Base-by-base conservation (phyloP, 1,140 invertebrate species). In the Drosophila carrolli region DNA sequence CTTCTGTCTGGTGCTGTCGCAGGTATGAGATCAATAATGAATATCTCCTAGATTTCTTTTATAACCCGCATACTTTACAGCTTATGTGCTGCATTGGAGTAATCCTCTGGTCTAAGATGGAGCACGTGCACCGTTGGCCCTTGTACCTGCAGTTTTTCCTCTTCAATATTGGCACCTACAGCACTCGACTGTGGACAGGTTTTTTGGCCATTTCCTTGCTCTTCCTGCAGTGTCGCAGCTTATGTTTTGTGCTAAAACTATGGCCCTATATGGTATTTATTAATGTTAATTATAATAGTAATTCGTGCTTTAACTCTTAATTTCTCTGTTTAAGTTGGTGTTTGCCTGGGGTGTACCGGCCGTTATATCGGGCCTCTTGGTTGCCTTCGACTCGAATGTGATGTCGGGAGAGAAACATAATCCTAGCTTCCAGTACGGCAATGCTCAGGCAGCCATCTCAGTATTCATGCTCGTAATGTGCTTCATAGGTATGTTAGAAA, bases 401-500 rank as follows among this genome's bases (percentile, higher is more conserved):
- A 85, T 93, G 46, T 89, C 93, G 4, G 91, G 92, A 27, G 93
- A 95, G 54, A 94, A 95, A 57, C 93, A 93, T 72, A 96, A 96
- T 93, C 96, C 96, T 6, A 96, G 96, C 93, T 97, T 97, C 92
- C 96, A 97, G 78, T 96, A 97, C 91, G 96, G 97, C 1, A 93
- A 93, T 78, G 93, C 94, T 38, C 96, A 97, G 93, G 95, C 95
- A 1, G 94, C 95, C 6, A 93, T 95, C n/a, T 93, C 95, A 2
- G 94, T 95, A 23, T 93, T 95, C 48, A 86, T 96, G 32, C 92
- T 96, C 19, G 91, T 95, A 48, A 93, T 96, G 81, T 95, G 94
- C 62, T 95, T 96, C 75, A 93, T 96, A 77, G 94, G 95, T 96
- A 93, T 19, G 32, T 14, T 0, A 0, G 29, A 29, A 10, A 6